Base-by-base conservation (phyloP, 2,113 vertebrate species). In the Plestiodon gilberti region DNA sequence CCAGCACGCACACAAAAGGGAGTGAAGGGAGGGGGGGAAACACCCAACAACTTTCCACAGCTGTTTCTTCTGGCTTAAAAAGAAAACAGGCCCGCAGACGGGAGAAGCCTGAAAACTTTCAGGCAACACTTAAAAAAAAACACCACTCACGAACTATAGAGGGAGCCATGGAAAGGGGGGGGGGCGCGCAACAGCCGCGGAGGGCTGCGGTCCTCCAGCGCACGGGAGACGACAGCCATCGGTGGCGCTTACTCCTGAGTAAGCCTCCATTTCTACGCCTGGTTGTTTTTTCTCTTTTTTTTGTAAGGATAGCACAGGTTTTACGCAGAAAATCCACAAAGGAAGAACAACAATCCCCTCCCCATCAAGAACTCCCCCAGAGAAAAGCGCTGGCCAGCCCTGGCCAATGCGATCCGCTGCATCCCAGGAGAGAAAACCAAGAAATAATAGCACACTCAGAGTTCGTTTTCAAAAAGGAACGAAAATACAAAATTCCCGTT, bases 131-230 rank as follows among this genome's bases (percentile, higher is more conserved):
- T 2, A 35, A 22, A 71, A 71, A 71, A 22, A 17, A n/a, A 33
- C 25, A n/a, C 15, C 3, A 35, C 35, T 0, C 9, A 2, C 10
- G 0, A 11, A 17, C 1, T 7, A 10, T 0, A 4, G 30, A n/a
- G n/a, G 4, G 17, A 1, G 71, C 4, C 20, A 18, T 6, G 22
- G 3, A 28, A 25, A 2, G 6, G 4, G 70, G 70, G 38, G 20
- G 35, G 33, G 35, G 33, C 5, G 4, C 13, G 6, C n/a, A n/a
- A n/a, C n/a, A n/a, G n/a, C n/a, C n/a, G n/a, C n/a, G n/a, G n/a
- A n/a, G n/a, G n/a, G n/a, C n/a, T n/a, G n/a, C n/a, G n/a, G n/a
- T n/a, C n/a, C n/a, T n/a, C n/a, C n/a, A n/a, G n/a, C n/a, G n/a
- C n/a, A n/a, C n/a, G n/a, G n/a, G n/a, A n/a, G n/a, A n/a, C n/a